Evolutionary conservation across 1,140 invertebrate species (phyloP), one percentile per base, ranked within the genome.

Genomic region (Pomacea maculata): DNA sequence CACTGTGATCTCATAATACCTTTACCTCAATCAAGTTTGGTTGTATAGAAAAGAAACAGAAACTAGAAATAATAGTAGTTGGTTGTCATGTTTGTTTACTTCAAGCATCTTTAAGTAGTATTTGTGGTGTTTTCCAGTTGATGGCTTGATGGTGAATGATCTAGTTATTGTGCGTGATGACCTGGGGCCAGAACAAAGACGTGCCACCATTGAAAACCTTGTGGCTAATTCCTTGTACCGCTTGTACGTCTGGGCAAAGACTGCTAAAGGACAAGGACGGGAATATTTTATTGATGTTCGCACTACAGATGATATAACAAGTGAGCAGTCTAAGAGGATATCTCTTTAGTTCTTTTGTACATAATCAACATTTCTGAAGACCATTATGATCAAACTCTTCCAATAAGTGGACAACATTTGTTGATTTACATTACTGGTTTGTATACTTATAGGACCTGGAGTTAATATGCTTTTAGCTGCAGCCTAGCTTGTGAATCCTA

Each of bases 231-330:
- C 96, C 0, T 98, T 97, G 87, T 99, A 99, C 89, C 93, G 97
- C 61, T 94, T 99, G 77, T 86, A 95, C 96, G 80, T 93, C 79
- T 92, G 93, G 76, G 97, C 97, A 3, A 95, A 94, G 21, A 99
- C 97, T 0, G 94, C 92, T 79, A 94, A 94, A 75, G 97, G 97
- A 6, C 94, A 95, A 88, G 97, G 97, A 34, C 95, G 85, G 54
- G 78, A 80, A 9, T 88, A 86, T 70, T 89, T 85, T 80, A 85
- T 90, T 45, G 89, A 89, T 82, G 85, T 85, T 0, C 79, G 79
- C 14, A 91, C 89, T 15, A 83, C 85, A 17, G 78, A 82, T 67
- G 67, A 74, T n/a, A 72, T 76, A 72, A 78, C 75, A 81, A 57
- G 89, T 90, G 86, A 89, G 88, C 85, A 11, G 68, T 63, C 17